Evolutionary conservation across 1,140 invertebrate species (phyloP).

Genomic region (Halyomorpha halys): DNA sequence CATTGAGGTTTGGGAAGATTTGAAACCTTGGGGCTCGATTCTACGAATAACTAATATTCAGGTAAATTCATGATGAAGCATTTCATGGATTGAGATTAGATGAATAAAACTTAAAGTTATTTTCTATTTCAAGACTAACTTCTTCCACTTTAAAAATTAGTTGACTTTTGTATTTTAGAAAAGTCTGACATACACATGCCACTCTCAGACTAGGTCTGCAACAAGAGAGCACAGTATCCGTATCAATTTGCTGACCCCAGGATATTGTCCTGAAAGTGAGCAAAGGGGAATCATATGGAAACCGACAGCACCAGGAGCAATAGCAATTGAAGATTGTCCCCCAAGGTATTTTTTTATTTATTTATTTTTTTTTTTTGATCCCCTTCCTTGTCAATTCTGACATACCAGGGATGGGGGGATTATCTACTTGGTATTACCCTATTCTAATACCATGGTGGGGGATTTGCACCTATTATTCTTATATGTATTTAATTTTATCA

Average conservation of each 20-base stretch:
- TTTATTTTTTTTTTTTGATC: too few species aligned
- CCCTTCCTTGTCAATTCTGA: too few species aligned
- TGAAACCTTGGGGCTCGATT: constrained; percentile 29
- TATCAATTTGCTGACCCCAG: constrained; percentile 37
- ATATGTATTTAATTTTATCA: too few species aligned
- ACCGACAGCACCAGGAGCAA: neutral
- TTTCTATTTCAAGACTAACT: too few species aligned
- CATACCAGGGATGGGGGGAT: too few species aligned
- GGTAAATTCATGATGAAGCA: constrained; percentile 16
- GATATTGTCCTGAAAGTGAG: neutral
- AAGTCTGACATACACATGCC: constrained; percentile 50
- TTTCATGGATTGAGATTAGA: too few species aligned
- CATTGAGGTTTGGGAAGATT: constrained; percentile 64
- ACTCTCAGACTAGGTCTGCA: constrained; percentile 44
- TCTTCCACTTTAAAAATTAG: too few species aligned
- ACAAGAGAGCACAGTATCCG: constrained; percentile 46
- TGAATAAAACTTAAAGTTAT: too few species aligned
- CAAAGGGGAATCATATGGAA: neutral
- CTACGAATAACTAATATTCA: constrained; percentile 28
- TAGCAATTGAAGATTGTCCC: constrained; percentile 3
- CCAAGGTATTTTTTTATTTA: neutral
- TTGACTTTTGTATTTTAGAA: constrained; percentile 37
- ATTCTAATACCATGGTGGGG: too few species aligned
- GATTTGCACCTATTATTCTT: too few species aligned
- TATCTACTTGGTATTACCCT: too few species aligned